Evolutionary conservation across 2,113 vertebrate genomes (phyloP), one percentile per base, ranked within the genome.

Genomic region (Junco hyemalis): DNA sequence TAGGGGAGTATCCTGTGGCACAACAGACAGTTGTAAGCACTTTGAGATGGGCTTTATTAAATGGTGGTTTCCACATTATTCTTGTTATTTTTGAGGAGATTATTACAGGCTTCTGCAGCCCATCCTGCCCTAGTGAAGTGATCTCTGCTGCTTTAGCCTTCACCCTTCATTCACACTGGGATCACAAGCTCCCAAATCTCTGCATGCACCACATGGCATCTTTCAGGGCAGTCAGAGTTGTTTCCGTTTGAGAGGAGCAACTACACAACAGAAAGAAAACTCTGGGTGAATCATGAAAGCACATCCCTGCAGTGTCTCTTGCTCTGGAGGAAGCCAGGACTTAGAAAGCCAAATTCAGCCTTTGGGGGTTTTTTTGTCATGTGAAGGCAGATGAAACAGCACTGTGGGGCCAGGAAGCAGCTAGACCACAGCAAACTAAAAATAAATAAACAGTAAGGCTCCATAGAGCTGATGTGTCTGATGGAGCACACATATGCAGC

Each of bases 381-480:
- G 42, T 57, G 88, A 90, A 93, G 51, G 59, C 59, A 42, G 56
- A 82, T 91, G 88, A 70, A 93, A 65, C 45, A 80, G 25, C 5
- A 1, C 16, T 76, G 51, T 92, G 0, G 5, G 94, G 88, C 50
- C 70, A 88, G 96, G 82, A 96, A 95, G 72, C 40, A 84, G 86
- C 87, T 42, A 89, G 84, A 95, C 83, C 77, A 65, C 83, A 77
- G 70, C 80, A 87, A 82, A 78, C 92, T 96, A 81, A 95, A 97
- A 97, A 93, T 95, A 96, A 86, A 86, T 38, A 81, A 64, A 25
- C 29, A 56, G n/a, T 22, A 16, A 87, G 81, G 35, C 51, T 74
- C 35, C 50, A 33, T 21, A 15, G 4, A n/a, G 57, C 56, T 63
- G 57, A 8, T 51, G 44, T 38, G 40, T 88, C 88, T 87, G 95